These are phyloP conservation scores for Gymnocypris eckloni DNA, from an alignment of 2,797 vertebrate genomes.

Conservation along the genomic window DNA sequence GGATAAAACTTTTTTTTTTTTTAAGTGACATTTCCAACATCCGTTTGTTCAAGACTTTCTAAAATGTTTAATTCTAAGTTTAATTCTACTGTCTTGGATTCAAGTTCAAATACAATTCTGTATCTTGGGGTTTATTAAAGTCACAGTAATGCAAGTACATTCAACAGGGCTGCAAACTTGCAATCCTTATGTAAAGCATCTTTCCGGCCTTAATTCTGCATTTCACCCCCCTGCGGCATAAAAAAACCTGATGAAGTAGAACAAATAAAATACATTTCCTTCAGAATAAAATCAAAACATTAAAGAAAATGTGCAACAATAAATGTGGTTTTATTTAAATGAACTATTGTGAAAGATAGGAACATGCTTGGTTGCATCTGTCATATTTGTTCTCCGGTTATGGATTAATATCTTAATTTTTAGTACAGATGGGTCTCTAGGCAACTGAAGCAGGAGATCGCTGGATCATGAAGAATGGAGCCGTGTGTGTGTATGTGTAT, in stretches of 20 bases:
- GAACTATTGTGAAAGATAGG: background rate
- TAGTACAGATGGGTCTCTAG: constrained; percentile 20
- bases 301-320: background rate
- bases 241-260: background rate
- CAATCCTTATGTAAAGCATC: background rate
- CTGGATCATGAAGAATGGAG: background rate
- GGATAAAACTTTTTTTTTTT: background rate
- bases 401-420: constrained; percentile 30
- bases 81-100: background rate
- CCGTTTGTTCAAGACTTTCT: background rate
- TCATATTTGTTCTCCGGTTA: constrained; percentile 13
- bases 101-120: background rate
- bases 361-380: constrained; percentile 28
- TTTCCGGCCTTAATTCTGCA: background rate
- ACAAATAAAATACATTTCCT: background rate
- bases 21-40: background rate
- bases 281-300: background rate
- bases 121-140: background rate
- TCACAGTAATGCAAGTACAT: background rate
- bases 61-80: background rate
- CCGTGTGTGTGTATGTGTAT: background rate
- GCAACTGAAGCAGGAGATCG: constrained; percentile 18
- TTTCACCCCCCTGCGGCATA: background rate
- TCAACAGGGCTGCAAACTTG: background rate
- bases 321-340: constrained; percentile 14